A percentile compares a stretch with the other conserved stretches of the same genome.
phyloP scores from a whole-genome alignment of 2,113 vertebrate genomes.

The Scomber colias region DNA sequence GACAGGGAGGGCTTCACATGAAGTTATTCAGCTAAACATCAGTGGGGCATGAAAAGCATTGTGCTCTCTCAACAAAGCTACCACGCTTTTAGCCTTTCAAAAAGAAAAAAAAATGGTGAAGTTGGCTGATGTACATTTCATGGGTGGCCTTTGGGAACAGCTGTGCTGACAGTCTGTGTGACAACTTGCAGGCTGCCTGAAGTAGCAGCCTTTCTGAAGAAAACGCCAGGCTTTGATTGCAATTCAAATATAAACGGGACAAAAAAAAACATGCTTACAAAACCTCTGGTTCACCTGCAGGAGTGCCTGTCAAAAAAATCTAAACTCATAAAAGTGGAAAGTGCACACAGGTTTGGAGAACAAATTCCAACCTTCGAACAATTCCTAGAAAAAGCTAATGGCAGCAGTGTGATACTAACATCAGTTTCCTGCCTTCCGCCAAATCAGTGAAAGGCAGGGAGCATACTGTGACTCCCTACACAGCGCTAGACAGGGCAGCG shows the following conservation, averaged over 20 bases:
- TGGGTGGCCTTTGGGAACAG: slow-evolving; percentile 62
- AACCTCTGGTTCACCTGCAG: slow-evolving; percentile 46
- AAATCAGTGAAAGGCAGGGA: slow-evolving; percentile 25
- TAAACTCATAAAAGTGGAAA: slow-evolving; percentile 3
- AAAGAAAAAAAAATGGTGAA: slow-evolving; percentile 32
- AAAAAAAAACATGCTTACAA: slow-evolving; percentile 5
- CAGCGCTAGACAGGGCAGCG: slow-evolving; percentile 17
- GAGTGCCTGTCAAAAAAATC: slow-evolving; percentile 42
- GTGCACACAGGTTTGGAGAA: slow-evolving; percentile 19
- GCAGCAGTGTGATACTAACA: slow-evolving; percentile 25
- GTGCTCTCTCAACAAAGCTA: slow-evolving; percentile 52
- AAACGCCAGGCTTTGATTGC: slow-evolving; percentile 57
- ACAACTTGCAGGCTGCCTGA: slow-evolving; percentile 53
- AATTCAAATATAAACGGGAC: slow-evolving; percentile 35
- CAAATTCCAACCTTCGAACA: slow-evolving; percentile 35
- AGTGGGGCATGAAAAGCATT: slow-evolving; percentile 37
- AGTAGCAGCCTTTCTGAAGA: slow-evolving; percentile 45
- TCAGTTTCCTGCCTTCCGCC: slow-evolving; percentile 25
- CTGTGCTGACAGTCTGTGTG: slow-evolving; percentile 50
- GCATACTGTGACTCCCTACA: slow-evolving; percentile 1
- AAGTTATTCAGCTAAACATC: slow-evolving; percentile 49
- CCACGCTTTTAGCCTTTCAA: slow-evolving; percentile 56
- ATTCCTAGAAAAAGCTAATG: slow-evolving; percentile 36
- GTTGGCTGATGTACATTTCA: slow-evolving; percentile 59
- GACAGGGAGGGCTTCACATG: slow-evolving; percentile 5